Base-by-base conservation (phyloP, 2,888 invertebrate species). In the Mesoligia furuncula region DNA sequence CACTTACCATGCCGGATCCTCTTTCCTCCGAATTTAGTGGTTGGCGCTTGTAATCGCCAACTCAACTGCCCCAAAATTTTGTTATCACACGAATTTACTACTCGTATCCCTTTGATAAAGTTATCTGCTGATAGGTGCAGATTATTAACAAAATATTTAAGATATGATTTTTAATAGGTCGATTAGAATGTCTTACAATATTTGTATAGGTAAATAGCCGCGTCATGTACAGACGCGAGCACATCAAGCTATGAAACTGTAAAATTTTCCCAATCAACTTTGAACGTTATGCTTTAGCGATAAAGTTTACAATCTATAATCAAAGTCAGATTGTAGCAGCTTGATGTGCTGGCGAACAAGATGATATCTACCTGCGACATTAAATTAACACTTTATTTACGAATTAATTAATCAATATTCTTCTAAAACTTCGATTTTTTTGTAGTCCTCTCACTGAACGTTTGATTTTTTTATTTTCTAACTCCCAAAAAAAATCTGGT, bases 41-140 rank as follows among this genome's bases (percentile, higher is more conserved):
- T 90, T 87, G 93, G 93, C 94, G 92, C 90, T 90, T 74, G 79
- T 79, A 87, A 90, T 83, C 93, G 93, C 93, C 94, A 94, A 93
- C 93, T 84, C 93, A 89, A 95, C 95, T 96, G 91, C 76, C 89
- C 91, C 83, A 86, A 85, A 88, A 88, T 93, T 42, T 39, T 39
- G 9, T 39, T 92, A 92, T 91, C 92, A 90, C 87, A 89, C 78
- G 84, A 90, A 91, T 91, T 91, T 93, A 92, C 79, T 88, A 89
- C 83, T 90, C 90, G 93, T 95, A 95, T 95, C 95, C 94, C 84
- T 74, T 66, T 85, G 96, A 95, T 95, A 95, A 92, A 81, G 86
- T 86, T 94, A 95, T 94, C 93, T 86, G 20, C 70, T 83, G 94
- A 88, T 86, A 94, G 5, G 15, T 92, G 93, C 90, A 88, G 88